These are phyloP conservation scores for Eonycteris spelaea DNA, from an alignment of 2,113 vertebrate species.

Conservation along the genomic window DNA sequence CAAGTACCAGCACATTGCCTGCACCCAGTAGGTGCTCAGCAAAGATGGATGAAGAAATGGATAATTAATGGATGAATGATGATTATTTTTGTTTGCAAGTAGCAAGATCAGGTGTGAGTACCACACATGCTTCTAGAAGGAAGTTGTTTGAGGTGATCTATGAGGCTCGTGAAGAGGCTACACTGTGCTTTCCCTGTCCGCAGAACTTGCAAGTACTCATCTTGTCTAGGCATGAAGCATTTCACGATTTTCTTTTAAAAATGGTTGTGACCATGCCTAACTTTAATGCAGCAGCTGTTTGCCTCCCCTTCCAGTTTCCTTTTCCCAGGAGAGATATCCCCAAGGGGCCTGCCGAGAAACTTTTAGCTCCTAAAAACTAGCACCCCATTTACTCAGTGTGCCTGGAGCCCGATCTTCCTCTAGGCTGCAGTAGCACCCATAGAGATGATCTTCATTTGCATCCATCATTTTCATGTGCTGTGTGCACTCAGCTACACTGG, in stretches of 20 bases:
- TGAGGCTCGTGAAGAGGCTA: not conserved
- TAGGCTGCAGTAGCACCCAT: not conserved
- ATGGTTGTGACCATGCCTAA: not conserved
- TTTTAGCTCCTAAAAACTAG: not conserved
- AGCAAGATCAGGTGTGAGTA: not conserved
- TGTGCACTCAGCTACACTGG: conserved; percentile 53
- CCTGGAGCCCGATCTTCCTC: not conserved
- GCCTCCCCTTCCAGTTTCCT: not conserved
- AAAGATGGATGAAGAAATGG: not conserved
- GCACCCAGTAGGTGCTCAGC: not conserved
- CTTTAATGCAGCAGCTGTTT: not conserved
- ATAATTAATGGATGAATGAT: not conserved
- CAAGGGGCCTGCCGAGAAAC: not conserved
- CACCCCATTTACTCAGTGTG: not conserved
- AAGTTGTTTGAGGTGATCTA: not conserved
- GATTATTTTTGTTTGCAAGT: not conserved
- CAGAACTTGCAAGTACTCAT: not conserved
- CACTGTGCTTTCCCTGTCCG: not conserved
- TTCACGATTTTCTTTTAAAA: not conserved
- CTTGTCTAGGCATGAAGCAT: not conserved
- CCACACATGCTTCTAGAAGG: not conserved
- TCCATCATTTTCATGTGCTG: conserved; percentile 56
- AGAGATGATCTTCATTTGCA: not conserved
- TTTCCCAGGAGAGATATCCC: not conserved
- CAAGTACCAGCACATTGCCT: not conserved